Conservation (phyloP, 2,888 invertebrate genomes). For the Aphidoletes aphidimyza region DNA sequence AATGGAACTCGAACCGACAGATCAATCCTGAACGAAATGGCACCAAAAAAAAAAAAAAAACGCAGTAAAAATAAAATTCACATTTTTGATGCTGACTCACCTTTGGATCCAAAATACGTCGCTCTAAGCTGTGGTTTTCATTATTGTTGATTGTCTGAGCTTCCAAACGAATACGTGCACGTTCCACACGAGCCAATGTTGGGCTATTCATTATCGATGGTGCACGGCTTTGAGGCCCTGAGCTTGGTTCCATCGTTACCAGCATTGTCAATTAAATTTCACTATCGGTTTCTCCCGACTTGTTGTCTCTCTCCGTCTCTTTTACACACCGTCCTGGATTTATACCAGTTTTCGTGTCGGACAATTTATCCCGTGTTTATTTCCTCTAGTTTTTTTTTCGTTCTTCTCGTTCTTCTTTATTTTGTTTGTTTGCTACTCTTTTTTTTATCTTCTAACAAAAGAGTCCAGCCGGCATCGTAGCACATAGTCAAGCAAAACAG, state of each 20-base stretch:
- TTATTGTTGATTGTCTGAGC: slow-evolving; percentile 64
- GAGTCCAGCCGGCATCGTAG: too few relatives aligned
- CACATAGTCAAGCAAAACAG: neutral
- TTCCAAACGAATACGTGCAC: slow-evolving; percentile 70
- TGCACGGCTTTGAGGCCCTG: slow-evolving; percentile 64
- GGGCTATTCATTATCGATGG: slow-evolving; percentile 72
- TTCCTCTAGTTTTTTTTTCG: neutral
- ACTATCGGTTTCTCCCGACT: neutral
- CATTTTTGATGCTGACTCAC: slow-evolving; percentile 56
- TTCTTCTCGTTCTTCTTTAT: neutral
- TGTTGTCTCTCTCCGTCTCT: neutral
- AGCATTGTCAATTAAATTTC: slow-evolving; percentile 56
- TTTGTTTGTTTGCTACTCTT: neutral
- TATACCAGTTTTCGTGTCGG: neutral
- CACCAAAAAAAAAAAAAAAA: neutral
- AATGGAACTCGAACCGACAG: neutral
- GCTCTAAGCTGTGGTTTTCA: slow-evolving; percentile 62
- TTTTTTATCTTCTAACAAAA: too few relatives aligned
- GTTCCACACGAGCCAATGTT: slow-evolving; percentile 71
- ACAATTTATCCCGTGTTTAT: neutral
- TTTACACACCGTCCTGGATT: neutral
- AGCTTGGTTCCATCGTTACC: slow-evolving; percentile 59
- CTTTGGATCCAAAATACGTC: slow-evolving; percentile 64
- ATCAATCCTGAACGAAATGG: neutral
- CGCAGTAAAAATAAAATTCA: neutral